Evolutionary conservation across 2,797 vertebrate species (phyloP).

Genomic region (Synaphobranchus kaupii): DNA sequence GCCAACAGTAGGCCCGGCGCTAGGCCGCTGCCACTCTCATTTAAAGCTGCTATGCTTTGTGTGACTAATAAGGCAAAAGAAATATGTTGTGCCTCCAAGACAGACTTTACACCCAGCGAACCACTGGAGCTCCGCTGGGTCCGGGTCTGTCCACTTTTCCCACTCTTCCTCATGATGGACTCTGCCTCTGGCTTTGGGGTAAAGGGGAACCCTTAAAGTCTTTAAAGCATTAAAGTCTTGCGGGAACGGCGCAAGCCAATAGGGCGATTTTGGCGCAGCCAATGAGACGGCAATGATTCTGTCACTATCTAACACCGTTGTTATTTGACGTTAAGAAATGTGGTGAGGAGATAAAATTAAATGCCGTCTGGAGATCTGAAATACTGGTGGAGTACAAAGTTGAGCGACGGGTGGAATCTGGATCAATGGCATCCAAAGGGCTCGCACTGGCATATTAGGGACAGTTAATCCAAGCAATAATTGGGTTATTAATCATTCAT

Average conservation of each 20-base stretch:
- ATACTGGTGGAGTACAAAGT: background rate
- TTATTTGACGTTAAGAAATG: background rate
- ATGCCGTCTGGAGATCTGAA: background rate
- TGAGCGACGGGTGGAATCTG: background rate
- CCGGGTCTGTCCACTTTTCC: background rate
- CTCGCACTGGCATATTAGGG: background rate
- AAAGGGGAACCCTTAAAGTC: background rate
- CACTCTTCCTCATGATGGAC: background rate
- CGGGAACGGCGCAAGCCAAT: too few species aligned
- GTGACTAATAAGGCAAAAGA: constrained; percentile 9
- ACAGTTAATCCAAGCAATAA: background rate
- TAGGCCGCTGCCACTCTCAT: background rate
- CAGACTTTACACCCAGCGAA: constrained; percentile 18
- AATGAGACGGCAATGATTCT: background rate
- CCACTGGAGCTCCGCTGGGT: background rate
- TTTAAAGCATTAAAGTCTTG: too few species aligned
- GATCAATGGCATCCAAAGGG: background rate
- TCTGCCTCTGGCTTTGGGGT: background rate
- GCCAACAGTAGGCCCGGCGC: background rate
- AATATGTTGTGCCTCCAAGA: background rate
- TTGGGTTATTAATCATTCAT: background rate
- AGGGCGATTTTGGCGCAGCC: background rate
- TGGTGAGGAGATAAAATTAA: constrained; percentile 8
- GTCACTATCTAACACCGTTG: background rate
- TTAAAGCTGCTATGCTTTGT: background rate